Conservation (phyloP, 2,888 invertebrate species). For the Phalera bucephala region DNA sequence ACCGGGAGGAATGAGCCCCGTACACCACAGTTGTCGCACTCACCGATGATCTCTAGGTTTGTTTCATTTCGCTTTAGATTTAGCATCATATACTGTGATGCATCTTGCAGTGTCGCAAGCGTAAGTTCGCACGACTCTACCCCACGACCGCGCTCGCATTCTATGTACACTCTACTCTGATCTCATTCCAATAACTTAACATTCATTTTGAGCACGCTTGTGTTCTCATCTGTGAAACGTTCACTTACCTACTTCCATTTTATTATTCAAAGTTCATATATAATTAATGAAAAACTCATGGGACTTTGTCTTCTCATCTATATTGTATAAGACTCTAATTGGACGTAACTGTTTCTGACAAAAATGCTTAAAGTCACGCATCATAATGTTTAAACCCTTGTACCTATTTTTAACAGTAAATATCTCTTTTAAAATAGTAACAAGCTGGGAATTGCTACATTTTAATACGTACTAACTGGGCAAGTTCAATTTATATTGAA, state of each 20-base stretch:
- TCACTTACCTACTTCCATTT: conserved; percentile 38
- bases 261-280: conserved; percentile 28
- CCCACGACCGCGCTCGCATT: conserved; percentile 61
- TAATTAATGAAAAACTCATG: conserved; percentile 20
- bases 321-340: conserved; percentile 26
- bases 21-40: conserved; percentile 72
- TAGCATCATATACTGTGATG: conserved; percentile 14
- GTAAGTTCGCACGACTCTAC: conserved; percentile 60
- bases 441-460: too few species aligned
- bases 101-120: conserved; percentile 58
- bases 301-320: conserved; percentile 19
- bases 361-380: neutral
- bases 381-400: too few species aligned
- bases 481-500: too few species aligned
- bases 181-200: conserved; percentile 57
- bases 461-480: too few species aligned
- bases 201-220: conserved; percentile 28
- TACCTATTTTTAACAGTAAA: too few species aligned
- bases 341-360: conserved; percentile 8
- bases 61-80: conserved; percentile 43
- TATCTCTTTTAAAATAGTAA: too few species aligned
- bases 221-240: conserved; percentile 33
- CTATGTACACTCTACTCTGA: conserved; percentile 61
- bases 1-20: conserved; percentile 83
- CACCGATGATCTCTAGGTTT: conserved; percentile 83